Base-by-base conservation (phyloP, 2,888 invertebrate genomes). In the Drosophila sordidapex region DNA sequence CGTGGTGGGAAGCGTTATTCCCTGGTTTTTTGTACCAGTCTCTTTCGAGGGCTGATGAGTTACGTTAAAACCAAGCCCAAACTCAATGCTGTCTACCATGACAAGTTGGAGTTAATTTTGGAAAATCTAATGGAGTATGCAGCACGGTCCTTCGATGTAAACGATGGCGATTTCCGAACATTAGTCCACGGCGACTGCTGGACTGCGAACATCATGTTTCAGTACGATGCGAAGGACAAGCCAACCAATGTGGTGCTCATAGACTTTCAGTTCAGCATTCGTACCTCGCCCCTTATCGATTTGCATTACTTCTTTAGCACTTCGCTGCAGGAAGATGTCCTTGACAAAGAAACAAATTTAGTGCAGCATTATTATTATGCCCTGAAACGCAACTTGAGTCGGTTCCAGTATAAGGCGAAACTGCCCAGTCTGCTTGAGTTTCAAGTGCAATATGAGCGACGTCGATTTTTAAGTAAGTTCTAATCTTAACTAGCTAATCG, bases 171-270 rank as follows among this genome's bases (percentile, higher is more conserved):
- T 35, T 75, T 91, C 0, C 82, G 87, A 61, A 87, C 82, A 0
- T 48, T 92, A 4, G 68, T 79, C n/a, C 92, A 92, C 60, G 91
- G 92, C 5, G 92, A 92, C 61, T 85, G 91, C 15, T 92, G 92
- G 92, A 82, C 80, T 0, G 88, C 90, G 27, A 91, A 92, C 40
- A 72, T 89, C 0, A 91, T 92, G 91, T 91, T 88, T 13, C 79
- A 74, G n/a, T 91, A 88, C 57, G 79, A 81, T 51, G 62, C 33
- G 4, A 49, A 56, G 10, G 64, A 67, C 25, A 63, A 79, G 1
- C 86, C 88, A 5, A 74, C 58, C 5, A 76, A 83, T 35, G 86
- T 84, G 29, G 63, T 91, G 29, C 71, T 90, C 13, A 86, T 92
- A 6, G 91, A 92, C 63, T 91, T 91, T 71, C 91, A 92, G 61